Conservation (phyloP, 2,888 invertebrate species). For the Nephrotoma guestfalica region DNA sequence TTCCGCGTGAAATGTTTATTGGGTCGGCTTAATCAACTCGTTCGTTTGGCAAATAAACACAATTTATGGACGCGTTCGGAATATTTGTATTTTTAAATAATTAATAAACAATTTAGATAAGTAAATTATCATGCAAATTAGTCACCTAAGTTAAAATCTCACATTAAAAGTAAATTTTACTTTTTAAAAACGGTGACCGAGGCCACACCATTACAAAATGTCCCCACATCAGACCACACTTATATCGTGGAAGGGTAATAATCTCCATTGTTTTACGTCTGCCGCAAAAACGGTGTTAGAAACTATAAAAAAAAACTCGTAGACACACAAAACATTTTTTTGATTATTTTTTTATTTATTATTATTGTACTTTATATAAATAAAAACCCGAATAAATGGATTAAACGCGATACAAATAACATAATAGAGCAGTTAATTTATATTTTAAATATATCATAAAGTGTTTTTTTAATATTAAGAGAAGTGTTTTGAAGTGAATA, state of each 20-base stretch:
- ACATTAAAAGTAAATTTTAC: too few relatives aligned
- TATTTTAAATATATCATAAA: background rate
- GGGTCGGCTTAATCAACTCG: too few relatives aligned
- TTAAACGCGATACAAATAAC: background rate
- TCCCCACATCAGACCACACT: background rate
- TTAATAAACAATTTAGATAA: background rate
- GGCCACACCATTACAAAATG: background rate
- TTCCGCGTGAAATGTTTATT: too few relatives aligned
- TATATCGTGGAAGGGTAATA: conserved; percentile 5
- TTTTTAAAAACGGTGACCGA: too few relatives aligned
- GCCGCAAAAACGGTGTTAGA: conserved; percentile 12
- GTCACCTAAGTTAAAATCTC: background rate
- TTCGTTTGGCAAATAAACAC: too few relatives aligned
- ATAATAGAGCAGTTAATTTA: background rate
- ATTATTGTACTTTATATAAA: background rate
- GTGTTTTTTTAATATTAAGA: background rate
- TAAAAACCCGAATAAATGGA: background rate
- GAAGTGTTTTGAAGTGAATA: background rate
- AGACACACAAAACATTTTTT: background rate
- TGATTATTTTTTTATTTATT: background rate
- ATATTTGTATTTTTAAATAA: background rate
- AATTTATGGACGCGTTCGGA: background rate
- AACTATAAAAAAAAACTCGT: background rate
- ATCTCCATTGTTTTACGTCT: conserved; percentile 15
- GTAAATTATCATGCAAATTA: background rate